phyloP scores from a whole-genome alignment of 2,113 vertebrate genomes.

The Lepidiolamprologus cunningtoni region DNA sequence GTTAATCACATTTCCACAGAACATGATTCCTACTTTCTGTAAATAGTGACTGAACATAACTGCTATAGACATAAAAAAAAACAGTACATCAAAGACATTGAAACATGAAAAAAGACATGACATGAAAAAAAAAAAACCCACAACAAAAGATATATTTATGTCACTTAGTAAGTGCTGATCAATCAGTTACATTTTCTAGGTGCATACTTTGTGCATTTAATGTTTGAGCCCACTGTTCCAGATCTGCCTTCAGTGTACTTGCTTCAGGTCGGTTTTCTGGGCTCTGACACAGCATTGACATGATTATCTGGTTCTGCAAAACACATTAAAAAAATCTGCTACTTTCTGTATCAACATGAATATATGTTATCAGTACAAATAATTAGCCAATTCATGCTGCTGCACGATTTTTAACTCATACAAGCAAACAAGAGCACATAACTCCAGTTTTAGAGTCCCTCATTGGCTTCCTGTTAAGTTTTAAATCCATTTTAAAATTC shows the following conservation, averaged over 20 bases:
- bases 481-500: not conserved
- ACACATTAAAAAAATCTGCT: not conserved
- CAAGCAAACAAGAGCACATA: not conserved
- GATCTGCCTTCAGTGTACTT: not conserved
- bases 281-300: not conserved
- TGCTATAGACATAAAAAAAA: not conserved
- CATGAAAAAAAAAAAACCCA: rapidly evolving
- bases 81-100: not conserved
- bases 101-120: not conserved
- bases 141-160: not conserved
- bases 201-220: not conserved
- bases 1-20: not conserved
- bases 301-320: not conserved
- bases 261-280: not conserved
- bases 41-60: not conserved
- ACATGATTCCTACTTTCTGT: not conserved
- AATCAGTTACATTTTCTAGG: not conserved
- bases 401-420: not conserved
- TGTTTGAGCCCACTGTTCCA: not conserved
- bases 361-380: not conserved
- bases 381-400: not conserved
- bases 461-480: not conserved
- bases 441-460: not conserved
- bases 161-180: not conserved
- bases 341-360: not conserved